Percentiles rank a stretch among this genome's conserved stretches.
Conservation (phyloP, 2,113 vertebrate species). For the Anarrhichthys ocellatus region DNA sequence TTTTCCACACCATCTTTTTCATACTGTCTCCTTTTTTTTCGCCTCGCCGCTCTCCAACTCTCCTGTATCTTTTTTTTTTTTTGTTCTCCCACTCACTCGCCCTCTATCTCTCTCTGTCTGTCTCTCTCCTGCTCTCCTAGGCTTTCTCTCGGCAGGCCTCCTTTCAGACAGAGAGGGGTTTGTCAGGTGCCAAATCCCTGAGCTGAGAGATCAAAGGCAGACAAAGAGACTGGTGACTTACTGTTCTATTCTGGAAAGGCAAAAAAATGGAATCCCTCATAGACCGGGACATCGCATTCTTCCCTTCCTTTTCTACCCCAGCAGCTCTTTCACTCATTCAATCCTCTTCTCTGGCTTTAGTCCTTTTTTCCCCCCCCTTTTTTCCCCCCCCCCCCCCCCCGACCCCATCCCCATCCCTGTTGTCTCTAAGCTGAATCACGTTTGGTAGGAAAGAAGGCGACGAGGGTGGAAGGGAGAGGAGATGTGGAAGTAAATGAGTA, state of each 20-base stretch:
- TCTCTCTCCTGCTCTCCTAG: slow-evolving; percentile 38
- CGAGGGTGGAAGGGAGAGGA: slow-evolving; percentile 34
- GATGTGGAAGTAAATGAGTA: slow-evolving; percentile 70
- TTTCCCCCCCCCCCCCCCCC: slow-evolving; percentile 62
- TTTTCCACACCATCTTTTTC: slow-evolving; percentile 59
- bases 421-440: slow-evolving; percentile 66
- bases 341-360: slow-evolving; percentile 69
- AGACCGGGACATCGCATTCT: slow-evolving; percentile 75
- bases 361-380: slow-evolving; percentile 52
- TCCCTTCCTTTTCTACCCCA: slow-evolving; percentile 59
- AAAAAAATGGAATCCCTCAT: slow-evolving; percentile 78
- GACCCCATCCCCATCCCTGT: slow-evolving; percentile 47
- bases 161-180: slow-evolving; percentile 74
- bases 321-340: slow-evolving; percentile 77
- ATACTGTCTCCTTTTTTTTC: not conserved
- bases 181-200: slow-evolving; percentile 81
- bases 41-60: slow-evolving; percentile 24
- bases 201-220: slow-evolving; percentile 78
- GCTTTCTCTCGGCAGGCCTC: slow-evolving; percentile 66
- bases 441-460: slow-evolving; percentile 50
- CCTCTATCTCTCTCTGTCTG: slow-evolving; percentile 24
- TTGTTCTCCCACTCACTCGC: not conserved
- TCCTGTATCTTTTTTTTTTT: slow-evolving; percentile 31
- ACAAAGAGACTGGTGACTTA: slow-evolving; percentile 82
- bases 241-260: slow-evolving; percentile 79